Evolutionary conservation across 2,888 invertebrate genomes (phyloP).

Genomic region (Branchellion lobata): DNA sequence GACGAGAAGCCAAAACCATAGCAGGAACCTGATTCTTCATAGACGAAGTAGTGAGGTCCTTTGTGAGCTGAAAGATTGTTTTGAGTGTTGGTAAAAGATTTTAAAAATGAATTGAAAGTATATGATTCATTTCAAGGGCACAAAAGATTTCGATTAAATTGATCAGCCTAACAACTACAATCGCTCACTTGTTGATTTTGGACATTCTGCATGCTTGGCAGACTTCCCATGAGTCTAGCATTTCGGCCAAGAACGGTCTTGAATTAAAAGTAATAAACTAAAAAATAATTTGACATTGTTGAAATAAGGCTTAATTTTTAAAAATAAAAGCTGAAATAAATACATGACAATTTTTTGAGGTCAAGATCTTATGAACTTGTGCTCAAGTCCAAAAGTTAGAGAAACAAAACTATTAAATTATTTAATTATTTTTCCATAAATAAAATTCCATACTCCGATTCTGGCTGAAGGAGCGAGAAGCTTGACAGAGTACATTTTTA

Average conservation of each 20-base stretch:
- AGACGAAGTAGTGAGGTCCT: neutral
- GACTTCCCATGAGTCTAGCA: constrained; percentile 15
- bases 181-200: neutral
- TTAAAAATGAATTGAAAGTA: neutral
- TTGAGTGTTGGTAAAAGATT: no score
- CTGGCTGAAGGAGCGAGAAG: constrained; percentile 37
- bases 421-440: neutral
- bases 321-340: neutral
- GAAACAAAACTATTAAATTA: neutral
- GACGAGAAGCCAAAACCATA: constrained; percentile 49
- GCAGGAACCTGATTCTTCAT: constrained; percentile 15
- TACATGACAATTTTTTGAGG: no score
- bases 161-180: no score
- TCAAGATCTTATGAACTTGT: neutral
- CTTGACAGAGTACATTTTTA: constrained; percentile 35
- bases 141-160: no score
- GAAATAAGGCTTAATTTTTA: neutral
- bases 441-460: constrained; percentile 19
- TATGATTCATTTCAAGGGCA: neutral
- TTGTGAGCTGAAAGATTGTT: neutral
- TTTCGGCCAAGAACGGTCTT: neutral
- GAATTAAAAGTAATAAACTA: neutral
- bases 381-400: neutral
- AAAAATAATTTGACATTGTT: constrained; percentile 4
- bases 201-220: neutral